phyloP scores from a whole-genome alignment of 2,113 vertebrate genomes.

The Pseudorectes ferrugineus region DNA sequence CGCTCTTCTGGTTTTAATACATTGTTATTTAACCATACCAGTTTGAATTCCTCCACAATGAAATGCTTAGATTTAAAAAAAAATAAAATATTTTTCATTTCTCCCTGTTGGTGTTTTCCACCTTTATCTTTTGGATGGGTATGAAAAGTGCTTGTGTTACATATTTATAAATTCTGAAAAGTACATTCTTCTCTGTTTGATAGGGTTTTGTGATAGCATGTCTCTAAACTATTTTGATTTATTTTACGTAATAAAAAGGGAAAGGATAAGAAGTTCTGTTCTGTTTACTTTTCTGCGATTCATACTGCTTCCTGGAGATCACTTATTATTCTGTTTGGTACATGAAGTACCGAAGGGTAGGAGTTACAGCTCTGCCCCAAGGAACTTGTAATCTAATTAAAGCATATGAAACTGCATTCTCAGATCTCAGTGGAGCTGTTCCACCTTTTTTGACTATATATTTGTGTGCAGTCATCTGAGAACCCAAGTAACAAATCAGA shows the following conservation, averaged over 20 bases:
- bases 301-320: background rate
- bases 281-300: background rate
- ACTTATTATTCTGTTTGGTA: conserved; percentile 3
- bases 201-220: background rate
- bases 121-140: background rate
- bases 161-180: background rate
- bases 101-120: background rate
- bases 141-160: background rate
- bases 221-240: conserved; percentile 13
- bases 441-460: conserved; percentile 3
- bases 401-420: conserved; percentile 13
- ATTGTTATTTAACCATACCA: background rate
- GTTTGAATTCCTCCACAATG: background rate
- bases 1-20: background rate
- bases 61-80: background rate
- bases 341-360: background rate
- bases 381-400: conserved; percentile 50
- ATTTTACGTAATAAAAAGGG: background rate
- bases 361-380: conserved; percentile 11
- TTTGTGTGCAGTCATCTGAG: background rate
- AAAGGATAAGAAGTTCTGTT: background rate
- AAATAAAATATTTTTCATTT: background rate
- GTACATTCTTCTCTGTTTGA: background rate
- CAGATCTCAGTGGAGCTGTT: conserved; percentile 27
- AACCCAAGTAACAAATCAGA: background rate